Evolutionary conservation across 2,888 invertebrate genomes (phyloP), one percentile per base, ranked within the genome.

Genomic region (Cerceris ruficornis): DNA sequence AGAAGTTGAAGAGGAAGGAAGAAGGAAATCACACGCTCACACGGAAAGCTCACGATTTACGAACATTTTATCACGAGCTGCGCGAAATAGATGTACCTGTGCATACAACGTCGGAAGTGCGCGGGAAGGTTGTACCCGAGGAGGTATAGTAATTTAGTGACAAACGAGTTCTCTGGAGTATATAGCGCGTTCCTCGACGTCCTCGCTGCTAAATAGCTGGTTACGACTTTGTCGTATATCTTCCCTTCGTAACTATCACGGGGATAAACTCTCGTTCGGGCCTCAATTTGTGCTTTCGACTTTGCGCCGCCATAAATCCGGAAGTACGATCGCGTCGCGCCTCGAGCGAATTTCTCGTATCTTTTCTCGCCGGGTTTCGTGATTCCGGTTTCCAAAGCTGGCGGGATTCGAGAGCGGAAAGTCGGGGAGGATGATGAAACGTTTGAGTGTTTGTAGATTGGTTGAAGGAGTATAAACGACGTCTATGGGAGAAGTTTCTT

Each of bases 101-200:
- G 28, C 13, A 49, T 64, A 17, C 64, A 64, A 7, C 52, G n/a
- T 43, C 15, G 58, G 11, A 69, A 46, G 13, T 2, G 41, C 11
- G 8, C 59, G 46, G 1, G 59, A n/a, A 8, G 7, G 7, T 28
- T 39, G 42, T 52, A 28, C 43, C 46, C 46, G 52, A 62, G 61
- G 61, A n/a, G 39, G 66, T 58, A 74, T 62, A 62, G 77, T 80
- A 81, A 81, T 81, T 81, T 77, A 74, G 73, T 70, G 80, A 80
- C 65, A 77, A 81, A 81, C 81, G 80, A 74, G 81, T 62, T 68
- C 66, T 42, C 17, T 15, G 61, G 39, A 74, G 80, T 69, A 46
- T 60, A 54, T 39, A 43, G 50, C 74, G 46, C 50, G 61, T 46
- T 65, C 62, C 75, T 52, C 54, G 66, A 42, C 69, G 70, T 43